Base-by-base conservation (phyloP, 2,888 invertebrate species). In the Sthenelais limicola region DNA sequence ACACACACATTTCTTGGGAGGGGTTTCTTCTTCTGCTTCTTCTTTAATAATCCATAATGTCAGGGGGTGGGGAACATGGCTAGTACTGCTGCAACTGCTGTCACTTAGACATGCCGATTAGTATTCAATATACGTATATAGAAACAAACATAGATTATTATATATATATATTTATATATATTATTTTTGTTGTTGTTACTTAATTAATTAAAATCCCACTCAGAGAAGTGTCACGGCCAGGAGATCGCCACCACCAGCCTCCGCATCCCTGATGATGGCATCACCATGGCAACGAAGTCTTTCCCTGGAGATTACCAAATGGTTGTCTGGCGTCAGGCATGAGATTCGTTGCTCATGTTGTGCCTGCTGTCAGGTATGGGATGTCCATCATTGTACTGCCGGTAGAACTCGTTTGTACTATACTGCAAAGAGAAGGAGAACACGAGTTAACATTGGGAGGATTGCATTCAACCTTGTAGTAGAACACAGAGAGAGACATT, bases 371-470 rank as follows among this genome's bases (percentile, higher is more conserved):
- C 67, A n/a, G 67, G 30, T 43, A 48, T 67, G n/a, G 35, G 49
- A 24, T 58, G 75, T 47, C 70, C 68, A 54, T 73, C 74, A 30
- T 70, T 74, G 76, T 76, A 77, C 75, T 77, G 77, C 24, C 77
- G 73, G 66, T 77, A 77, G 70, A 77, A 77, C 43, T 77, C 76
- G 49, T 76, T 76, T 38, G 76, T 77, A 68, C 77, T 77, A 72
- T 77, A 77, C 77, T 77, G 77, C 51, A 62, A 62, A 38, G 38
- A 12, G 18, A 32, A 56, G n/a, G 9, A 54, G 28, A 54, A 12
- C 26, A 26, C n/a, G n/a, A n/a, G 24, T 49, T 49, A 49, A 30
- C 52, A 24, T 28, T 3, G 3, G 3, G 30, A 12, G 52, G 2
- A n/a, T 5, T n/a, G n/a, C n/a, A n/a, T n/a, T n/a, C n/a, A n/a